Base-by-base conservation (phyloP, 2,113 vertebrate genomes). In the Nibea albiflora region DNA sequence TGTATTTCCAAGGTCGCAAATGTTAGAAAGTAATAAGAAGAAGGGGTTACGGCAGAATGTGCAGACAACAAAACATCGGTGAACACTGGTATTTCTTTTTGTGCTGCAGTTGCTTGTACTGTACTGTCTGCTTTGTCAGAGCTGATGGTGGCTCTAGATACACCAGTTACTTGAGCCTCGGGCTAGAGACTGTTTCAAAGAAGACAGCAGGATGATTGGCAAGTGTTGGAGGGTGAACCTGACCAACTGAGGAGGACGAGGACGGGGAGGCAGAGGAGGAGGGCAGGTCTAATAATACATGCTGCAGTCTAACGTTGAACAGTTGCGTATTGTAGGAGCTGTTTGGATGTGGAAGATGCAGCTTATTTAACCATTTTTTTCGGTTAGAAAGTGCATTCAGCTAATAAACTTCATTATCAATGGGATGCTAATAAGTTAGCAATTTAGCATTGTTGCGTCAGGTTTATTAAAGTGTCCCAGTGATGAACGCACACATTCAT, bases 381-480 rank as follows among this genome's bases (percentile, higher is more conserved):
- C 78, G 35, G 71, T 78, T 44, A 60, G 57, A 82, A 78, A 79
- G 75, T 26, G 65, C 62, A 81, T 80, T 73, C 46, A 54, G 62
- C 70, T 77, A 84, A 89, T 83, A 64, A 77, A 85, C 68, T 72
- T 69, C 67, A 73, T 87, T 80, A 68, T 81, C 78, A 88, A 80
- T 77, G 77, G 79, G 46, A 80, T 81, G 65, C 82, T 87, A 90
- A 92, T 85, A 90, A 86, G 75, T 77, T 77, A 79, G 86, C 75
- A 90, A 79, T 92, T 94, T 89, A 84, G 62, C 78, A 35, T 78
- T 66, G 71, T 39, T 73, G 79, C 86, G 82, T 87, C 69, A 63
- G 74, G 75, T 88, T 92, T 87, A 89, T 83, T 86, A 83, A 92
- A 91, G 75, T 87, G 86, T 89, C 73, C 81, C 80, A 15, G 74